Base-by-base conservation (phyloP, 2,113 vertebrate species). In the Nothocercus julius region DNA sequence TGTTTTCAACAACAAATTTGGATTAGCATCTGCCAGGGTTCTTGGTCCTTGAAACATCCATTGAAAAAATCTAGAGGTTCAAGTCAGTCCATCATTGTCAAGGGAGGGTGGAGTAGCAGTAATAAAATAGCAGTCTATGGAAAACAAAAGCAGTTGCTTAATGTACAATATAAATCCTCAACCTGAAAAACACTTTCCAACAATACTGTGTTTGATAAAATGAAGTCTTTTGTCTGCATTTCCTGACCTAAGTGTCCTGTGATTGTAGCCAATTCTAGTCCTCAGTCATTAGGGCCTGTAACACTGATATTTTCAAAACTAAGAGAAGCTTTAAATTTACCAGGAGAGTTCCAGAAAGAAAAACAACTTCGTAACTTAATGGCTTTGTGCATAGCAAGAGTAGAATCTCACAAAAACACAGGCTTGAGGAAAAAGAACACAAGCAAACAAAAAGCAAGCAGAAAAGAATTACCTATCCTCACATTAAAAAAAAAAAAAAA, bases 271-370 rank as follows among this genome's bases (percentile, higher is more conserved):
- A 28, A 79, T 53, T 66, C 30, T 49, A 79, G 27, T 24, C 45
- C 22, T 79, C 49, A 42, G 42, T 27, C 63, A 81, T 89, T 87
- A 69, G 3, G 2, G 11, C 6, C 54, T 90, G 17, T 11, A 86
- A 86, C 9, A 59, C 27, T 40, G 69, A 15, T 94, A 53, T 95
- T 96, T 95, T 89, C 34, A 78, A 53, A 89, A 83, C 44, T 85
- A 61, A 47, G 75, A 66, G 27, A 90, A 82, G 47, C 27, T 85
- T 96, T 95, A 44, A 53, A 32, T 40, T 63, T 79, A 85, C 20
- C 40, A 85, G 6, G 22, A 79, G 44, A 82, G 18, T 66, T 91
- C 13, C 25, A 87, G 17, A 4, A 61, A 76, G 4, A 28, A 2
- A 72, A 73, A 53, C 54, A 68, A 40, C 3, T 72, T 7, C 14